These are phyloP conservation scores for Subacronicta megacephala DNA, from an alignment of 2,888 invertebrate species.

Conservation along the genomic window DNA sequence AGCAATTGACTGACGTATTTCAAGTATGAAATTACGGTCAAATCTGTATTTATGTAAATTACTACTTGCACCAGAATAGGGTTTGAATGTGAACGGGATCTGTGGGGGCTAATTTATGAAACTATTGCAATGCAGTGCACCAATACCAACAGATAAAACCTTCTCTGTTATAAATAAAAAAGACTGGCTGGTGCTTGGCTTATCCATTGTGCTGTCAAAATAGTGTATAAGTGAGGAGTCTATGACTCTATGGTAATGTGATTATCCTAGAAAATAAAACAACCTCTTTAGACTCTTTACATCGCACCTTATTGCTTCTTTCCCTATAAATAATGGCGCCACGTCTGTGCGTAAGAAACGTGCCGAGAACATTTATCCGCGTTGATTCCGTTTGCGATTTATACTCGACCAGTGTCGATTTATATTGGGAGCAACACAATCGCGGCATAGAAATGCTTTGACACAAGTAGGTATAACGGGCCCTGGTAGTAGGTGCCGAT, in stretches of 20 bases:
- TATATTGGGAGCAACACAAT: constrained; percentile 52
- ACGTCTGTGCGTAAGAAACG: constrained; percentile 43
- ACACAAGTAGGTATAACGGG: constrained; percentile 58
- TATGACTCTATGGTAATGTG: neutral
- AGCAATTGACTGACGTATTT: neutral
- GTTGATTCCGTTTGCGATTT: constrained; percentile 47
- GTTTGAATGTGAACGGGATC: too few relatives aligned
- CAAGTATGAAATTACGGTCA: neutral
- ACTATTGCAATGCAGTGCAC: neutral
- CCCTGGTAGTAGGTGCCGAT: constrained; percentile 33
- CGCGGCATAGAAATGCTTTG: constrained; percentile 50
- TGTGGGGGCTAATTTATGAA: neutral
- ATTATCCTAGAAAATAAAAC: neutral
- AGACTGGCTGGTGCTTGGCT: neutral
- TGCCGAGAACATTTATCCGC: constrained; percentile 44
- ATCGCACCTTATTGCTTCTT: constrained; percentile 6
- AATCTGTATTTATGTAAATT: neutral
- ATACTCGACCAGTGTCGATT: constrained; percentile 48
- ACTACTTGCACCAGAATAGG: too few relatives aligned
- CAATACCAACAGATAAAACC: neutral
- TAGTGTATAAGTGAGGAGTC: constrained; percentile 1
- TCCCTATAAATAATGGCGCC: constrained; percentile 48
- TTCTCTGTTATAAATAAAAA: neutral
- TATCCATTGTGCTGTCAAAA: constrained; percentile 1
- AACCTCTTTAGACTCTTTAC: constrained; percentile 1